These are phyloP conservation scores for Rhinichthys osculus DNA, from an alignment of 2,797 vertebrate species.

Conservation along the genomic window DNA sequence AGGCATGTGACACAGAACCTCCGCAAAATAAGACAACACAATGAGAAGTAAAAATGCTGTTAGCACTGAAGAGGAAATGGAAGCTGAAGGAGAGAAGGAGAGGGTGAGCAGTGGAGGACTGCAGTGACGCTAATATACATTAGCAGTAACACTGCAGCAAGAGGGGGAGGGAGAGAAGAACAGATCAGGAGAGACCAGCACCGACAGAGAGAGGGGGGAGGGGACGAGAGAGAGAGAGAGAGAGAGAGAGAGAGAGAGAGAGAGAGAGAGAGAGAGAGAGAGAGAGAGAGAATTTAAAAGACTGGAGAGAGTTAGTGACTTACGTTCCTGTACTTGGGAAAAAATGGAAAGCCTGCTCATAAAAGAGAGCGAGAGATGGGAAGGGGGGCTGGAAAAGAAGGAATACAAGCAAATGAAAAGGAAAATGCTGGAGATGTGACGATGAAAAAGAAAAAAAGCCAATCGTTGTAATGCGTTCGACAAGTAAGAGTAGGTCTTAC, in stretches of 20 bases:
- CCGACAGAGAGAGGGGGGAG: background rate
- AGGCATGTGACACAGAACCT: slow-evolving; percentile 29
- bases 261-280: background rate
- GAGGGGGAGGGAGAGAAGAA: slow-evolving; percentile 69
- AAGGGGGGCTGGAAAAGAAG: slow-evolving; percentile 30
- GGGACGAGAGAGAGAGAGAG: slow-evolving; percentile 50
- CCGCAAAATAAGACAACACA: slow-evolving; percentile 15
- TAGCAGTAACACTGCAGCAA: slow-evolving; percentile 81
- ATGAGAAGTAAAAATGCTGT: slow-evolving; percentile 34
- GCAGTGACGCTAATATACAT: slow-evolving; percentile 79
- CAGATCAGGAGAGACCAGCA: slow-evolving; percentile 54
- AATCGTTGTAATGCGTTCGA: background rate
- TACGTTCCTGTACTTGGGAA: slow-evolving; percentile 70
- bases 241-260: slow-evolving; percentile 65
- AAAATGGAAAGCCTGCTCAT: slow-evolving; percentile 70
- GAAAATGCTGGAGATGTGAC: slow-evolving; percentile 6
- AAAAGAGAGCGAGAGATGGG: slow-evolving; percentile 50
- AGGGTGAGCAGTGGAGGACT: slow-evolving; percentile 57
- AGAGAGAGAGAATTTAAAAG: slow-evolving; percentile 58
- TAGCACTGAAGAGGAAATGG: slow-evolving; percentile 40
- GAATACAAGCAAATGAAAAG: slow-evolving; percentile 4
- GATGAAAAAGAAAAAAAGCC: background rate
- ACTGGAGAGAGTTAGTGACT: slow-evolving; percentile 66
- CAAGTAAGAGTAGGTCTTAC: background rate
- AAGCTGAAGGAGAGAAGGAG: slow-evolving; percentile 37